Evolutionary conservation across 2,797 vertebrate species (phyloP), one percentile per base, ranked within the genome.

Genomic region (Sebastes hubbsi): DNA sequence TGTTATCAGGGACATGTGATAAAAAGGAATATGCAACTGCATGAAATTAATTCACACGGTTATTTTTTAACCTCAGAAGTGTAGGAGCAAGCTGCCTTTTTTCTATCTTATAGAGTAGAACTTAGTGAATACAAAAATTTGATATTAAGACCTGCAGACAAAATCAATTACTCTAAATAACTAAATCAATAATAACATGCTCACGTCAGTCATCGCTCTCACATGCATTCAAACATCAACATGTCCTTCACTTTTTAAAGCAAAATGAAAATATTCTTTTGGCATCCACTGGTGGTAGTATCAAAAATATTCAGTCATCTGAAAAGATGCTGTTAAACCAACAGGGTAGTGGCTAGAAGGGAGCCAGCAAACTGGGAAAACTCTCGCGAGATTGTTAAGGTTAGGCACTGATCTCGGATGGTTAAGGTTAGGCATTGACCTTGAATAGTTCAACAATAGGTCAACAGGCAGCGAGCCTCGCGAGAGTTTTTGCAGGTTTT

Each of bases 1-100:
- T 72, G 60, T 54, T 72, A 81, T 89, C 75, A 69, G 59, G 8
- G 9, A 59, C 32, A 29, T 42, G 55, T 18, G 68, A 68, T 25
- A 5, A 75, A 80, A 66, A 72, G 25, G 61, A 85, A 78, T 25
- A 1, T 54, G 32, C 72, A 58, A 66, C 32, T 38, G 30, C 7
- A 38, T 59, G 32, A 71, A 56, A 18, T 52, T 14, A 68, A 74
- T 77, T 74, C 62, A 22, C 8, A 4, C 3, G 5, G 22, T 16
- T 66, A 46, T 72, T 63, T 72, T 6, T 74, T 55, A 18, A 64
- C 5, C 8, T 20, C 3, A 60, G 22, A 61, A 52, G 11, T 1
- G 52, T 9, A 81, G 7, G 38, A 24, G 18, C 18, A 32, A 6
- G 22, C 58, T 42, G 18, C n/a, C 24, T 27, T 69, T 36, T 24